Base-by-base conservation (phyloP, 2,888 invertebrate genomes). In the Apamea sordens region DNA sequence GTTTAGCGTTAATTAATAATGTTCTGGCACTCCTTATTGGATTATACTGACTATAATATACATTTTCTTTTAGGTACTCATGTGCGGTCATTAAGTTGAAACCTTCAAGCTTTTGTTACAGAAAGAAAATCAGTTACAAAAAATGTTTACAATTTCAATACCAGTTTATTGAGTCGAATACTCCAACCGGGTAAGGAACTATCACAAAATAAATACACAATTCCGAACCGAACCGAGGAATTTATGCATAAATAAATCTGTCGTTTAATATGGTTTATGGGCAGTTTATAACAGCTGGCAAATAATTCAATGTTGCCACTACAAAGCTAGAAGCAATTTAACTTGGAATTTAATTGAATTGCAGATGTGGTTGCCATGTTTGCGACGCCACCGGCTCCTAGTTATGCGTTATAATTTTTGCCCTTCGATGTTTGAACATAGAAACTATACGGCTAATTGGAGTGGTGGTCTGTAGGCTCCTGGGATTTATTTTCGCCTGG, bases 241-340 rank as follows among this genome's bases (percentile, higher is more conserved):
- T 93, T 92, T 92, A 92, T 92, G 89, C 88, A 90, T 91, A 91
- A 91, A 93, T 93, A 94, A 94, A 93, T 93, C 93, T 92, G 91
- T 89, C 92, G 87, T 89, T 90, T 92, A 90, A 90, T 92, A 91
- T 92, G 90, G 93, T 94, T 94, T 93, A 94, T 93, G 93, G 92
- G 91, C 91, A 93, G 92, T 94, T 94, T 91, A 92, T 92, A 92
- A 89, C 94, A 94, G 93, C 93, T 91, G 94, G 93, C 92, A 92
- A 92, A 93, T 94, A 94, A 93, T 92, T 93, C 92, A 93, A 92
- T 91, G 92, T 91, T 90, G 91, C 92, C 89, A 89, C 91, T 92
- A 92, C 89, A 90, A 88, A 91, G 92, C 92, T 91, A 88, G 89
- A 88, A 91, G 91, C 93, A 92, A 94, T 94, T 93, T 93, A 93